Base-by-base conservation (phyloP, 2,113 vertebrate genomes). In the Pungitius pungitius region DNA sequence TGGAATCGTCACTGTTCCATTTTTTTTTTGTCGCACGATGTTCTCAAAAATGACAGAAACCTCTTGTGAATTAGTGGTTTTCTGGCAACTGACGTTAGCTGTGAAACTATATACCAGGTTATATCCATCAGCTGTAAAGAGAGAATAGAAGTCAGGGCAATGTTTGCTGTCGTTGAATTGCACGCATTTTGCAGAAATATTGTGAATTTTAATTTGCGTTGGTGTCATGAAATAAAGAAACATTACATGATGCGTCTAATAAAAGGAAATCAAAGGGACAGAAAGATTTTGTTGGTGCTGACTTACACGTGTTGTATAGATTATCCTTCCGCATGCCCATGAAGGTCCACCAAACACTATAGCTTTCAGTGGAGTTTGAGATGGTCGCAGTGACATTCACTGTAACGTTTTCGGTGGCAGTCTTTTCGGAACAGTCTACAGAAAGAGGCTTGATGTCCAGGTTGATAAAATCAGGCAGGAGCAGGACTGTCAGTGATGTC, bases 381-480 rank as follows among this genome's bases (percentile, higher is more conserved):
- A 92, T 89, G 20, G 27, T 37, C 30, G 85, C 85, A 0, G 0
- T 74, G 40, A 86, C 59, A 0, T 0, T 1, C 2, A 91, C 35
- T 0, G 0, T 0, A 0, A 75, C 1, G 1, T 0, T 0, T 0
- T 0, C 1, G 2, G 0, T 0, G 0, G 0, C 1, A 0, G 0
- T 0, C 3, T 0, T 0, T 0, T 0, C 1, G 0, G 70, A 7
- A 35, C 93, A 94, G 17, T 91, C 87, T 1, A 2, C 60, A 6
- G 77, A 69, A 0, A 82, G 72, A 42, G 92, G 92, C 0, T 4
- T 0, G 0, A 14, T 71, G 0, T 0, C 30, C 57, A 92, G 2
- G 8, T 13, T 37, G 61, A 94, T 85, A 0, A 0, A 2, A 18
- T 93, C 91, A 15, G 93, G 93, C 13, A 92, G 82, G 2, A 87